Conservation (phyloP, 1,140 invertebrate genomes). For the Sinonovacula constricta region DNA sequence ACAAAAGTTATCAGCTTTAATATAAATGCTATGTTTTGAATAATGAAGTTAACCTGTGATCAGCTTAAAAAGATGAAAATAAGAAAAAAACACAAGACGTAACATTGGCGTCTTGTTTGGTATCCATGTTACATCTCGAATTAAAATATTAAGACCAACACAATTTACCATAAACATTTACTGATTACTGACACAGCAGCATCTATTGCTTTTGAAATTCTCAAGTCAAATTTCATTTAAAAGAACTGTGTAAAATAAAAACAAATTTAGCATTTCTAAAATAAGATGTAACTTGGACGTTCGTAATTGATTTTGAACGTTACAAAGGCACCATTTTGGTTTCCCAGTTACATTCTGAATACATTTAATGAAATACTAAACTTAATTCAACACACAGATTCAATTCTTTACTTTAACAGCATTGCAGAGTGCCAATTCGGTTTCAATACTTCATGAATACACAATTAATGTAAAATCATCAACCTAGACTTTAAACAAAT, state of each 20-base stretch:
- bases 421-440: too few species aligned
- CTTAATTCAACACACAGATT: conserved; percentile 8
- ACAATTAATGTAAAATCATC: too few species aligned
- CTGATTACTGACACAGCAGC: neutral
- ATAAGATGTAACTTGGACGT: conserved; percentile 15
- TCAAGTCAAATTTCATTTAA: conserved; percentile 1
- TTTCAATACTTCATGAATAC: too few species aligned
- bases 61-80: conserved; percentile 9
- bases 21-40: conserved; percentile 5
- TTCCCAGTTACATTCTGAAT: conserved; percentile 17
- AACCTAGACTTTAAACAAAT: too few species aligned
- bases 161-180: conserved; percentile 11
- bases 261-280: neutral
- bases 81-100: conserved; percentile 9
- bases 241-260: neutral
- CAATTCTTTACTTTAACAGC: neutral
- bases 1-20: neutral
- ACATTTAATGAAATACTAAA: neutral
- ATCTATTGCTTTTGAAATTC: conserved; percentile 1
- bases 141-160: conserved; percentile 1
- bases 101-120: conserved; percentile 8
- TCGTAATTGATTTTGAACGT: conserved; percentile 10
- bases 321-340: conserved; percentile 18
- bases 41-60: neutral
- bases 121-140: conserved; percentile 20